Evolutionary conservation across 2,797 vertebrate genomes (phyloP).

Genomic region (Aphelocoma californica): DNA sequence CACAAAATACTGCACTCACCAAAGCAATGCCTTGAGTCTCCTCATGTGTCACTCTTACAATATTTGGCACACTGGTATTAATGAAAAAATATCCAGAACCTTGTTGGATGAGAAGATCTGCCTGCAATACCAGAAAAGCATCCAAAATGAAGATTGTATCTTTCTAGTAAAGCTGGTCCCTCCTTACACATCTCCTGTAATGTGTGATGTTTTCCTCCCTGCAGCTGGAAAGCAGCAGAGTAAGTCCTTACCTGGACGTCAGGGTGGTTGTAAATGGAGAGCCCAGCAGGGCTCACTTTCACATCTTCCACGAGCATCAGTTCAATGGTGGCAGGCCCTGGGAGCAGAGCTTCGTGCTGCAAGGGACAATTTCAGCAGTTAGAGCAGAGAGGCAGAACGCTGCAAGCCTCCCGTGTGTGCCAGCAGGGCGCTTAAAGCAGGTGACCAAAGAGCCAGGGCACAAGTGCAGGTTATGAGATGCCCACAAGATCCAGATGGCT

Average conservation of each 20-base stretch:
- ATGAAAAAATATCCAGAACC: constrained; percentile 95
- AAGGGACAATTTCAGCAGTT: background rate
- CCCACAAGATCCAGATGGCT: background rate
- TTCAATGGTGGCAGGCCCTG: constrained; percentile 85
- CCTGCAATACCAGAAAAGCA: constrained; percentile 72
- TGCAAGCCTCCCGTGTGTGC: background rate
- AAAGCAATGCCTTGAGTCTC: constrained; percentile 78
- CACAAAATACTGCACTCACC: constrained; percentile 75
- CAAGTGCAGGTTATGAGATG: background rate
- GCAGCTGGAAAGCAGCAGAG: background rate
- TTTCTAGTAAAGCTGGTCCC: background rate
- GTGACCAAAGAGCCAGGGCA: background rate
- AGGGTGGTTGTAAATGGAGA: constrained; percentile 93
- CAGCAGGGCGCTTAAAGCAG: background rate
- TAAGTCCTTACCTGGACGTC: constrained; percentile 79
- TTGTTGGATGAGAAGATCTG: constrained; percentile 81
- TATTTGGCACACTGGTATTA: constrained; percentile 81
- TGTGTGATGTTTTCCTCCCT: background rate
- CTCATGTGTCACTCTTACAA: constrained; percentile 81
- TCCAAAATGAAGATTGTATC: background rate
- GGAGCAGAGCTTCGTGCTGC: constrained; percentile 79
- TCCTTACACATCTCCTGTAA: background rate
- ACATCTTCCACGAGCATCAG: constrained; percentile 93
- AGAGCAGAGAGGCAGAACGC: background rate
- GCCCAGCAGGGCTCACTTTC: constrained; percentile 78